Conservation (phyloP, 2,888 invertebrate species). For the Nomada goodeniana region DNA sequence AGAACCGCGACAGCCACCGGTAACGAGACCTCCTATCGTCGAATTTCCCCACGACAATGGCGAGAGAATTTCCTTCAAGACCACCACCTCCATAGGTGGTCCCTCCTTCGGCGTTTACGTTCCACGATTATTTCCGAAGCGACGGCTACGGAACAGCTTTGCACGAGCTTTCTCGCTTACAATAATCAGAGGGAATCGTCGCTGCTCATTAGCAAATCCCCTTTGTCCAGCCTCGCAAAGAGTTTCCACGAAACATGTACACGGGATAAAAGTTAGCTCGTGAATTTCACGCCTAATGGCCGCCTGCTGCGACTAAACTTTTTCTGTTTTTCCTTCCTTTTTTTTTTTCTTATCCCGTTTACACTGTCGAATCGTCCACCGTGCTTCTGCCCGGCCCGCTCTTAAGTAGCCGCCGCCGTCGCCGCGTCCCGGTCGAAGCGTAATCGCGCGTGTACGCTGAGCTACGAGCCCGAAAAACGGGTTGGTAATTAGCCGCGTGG, state of each 20-base stretch:
- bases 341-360: background rate
- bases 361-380: background rate
- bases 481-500: slow-evolving; percentile 36
- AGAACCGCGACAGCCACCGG: background rate
- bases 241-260: slow-evolving; percentile 63
- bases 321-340: slow-evolving; percentile 36
- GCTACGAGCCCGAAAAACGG: slow-evolving; percentile 6
- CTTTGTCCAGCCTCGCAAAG: slow-evolving; percentile 43
- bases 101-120: slow-evolving; percentile 62
- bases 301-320: slow-evolving; percentile 34
- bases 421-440: slow-evolving; percentile 49
- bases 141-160: too few relatives aligned
- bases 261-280: slow-evolving; percentile 14
- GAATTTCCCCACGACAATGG: slow-evolving; percentile 38
- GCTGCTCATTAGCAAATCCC: slow-evolving; percentile 70
- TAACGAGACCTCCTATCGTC: slow-evolving; percentile 43
- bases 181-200: slow-evolving; percentile 75
- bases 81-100: slow-evolving; percentile 72
- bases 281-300: slow-evolving; percentile 62
- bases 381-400: background rate
- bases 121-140: slow-evolving; percentile 58
- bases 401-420: slow-evolving; percentile 40
- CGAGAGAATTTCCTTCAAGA: slow-evolving; percentile 69
- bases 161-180: slow-evolving; percentile 17
- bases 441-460: slow-evolving; percentile 40